Conservation (phyloP, 2,113 vertebrate species). For the Calidris pugnax region DNA sequence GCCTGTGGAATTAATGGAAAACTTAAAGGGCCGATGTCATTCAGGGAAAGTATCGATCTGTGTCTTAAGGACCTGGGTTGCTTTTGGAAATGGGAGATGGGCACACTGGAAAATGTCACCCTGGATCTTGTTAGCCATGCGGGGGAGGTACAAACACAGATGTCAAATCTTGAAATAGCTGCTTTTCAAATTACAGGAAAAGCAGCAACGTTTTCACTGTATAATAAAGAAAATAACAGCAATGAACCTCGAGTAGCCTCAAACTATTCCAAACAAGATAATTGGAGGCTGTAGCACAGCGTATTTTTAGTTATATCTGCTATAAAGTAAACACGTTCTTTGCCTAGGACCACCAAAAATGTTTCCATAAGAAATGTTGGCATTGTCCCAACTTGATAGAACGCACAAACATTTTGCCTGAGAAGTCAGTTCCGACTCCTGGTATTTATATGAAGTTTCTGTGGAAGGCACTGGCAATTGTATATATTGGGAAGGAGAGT, state of each 20-base stretch:
- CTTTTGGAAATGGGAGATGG: conserved; percentile 14
- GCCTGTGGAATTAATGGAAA: neutral
- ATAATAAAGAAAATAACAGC: conserved; percentile 53
- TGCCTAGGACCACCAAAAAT: conserved; percentile 48
- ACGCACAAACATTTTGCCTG: conserved; percentile 51
- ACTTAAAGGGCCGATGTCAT: neutral
- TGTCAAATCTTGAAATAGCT: conserved; percentile 40
- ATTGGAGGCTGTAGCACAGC: conserved; percentile 17
- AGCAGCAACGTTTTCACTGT: neutral
- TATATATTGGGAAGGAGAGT: neutral
- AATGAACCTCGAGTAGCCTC: neutral
- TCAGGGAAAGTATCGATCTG: neutral
- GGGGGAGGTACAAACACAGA: conserved; percentile 37
- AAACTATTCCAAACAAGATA: conserved; percentile 29
- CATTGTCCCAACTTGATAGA: neutral
- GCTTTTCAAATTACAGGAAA: conserved; percentile 41
- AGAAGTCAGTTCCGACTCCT: conserved; percentile 20
- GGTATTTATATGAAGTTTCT: conserved; percentile 25
- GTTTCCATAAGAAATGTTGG: conserved; percentile 49
- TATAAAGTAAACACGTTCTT: conserved; percentile 55
- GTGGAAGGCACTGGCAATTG: conserved; percentile 13
- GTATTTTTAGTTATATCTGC: conserved; percentile 63
- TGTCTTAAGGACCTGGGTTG: neutral
- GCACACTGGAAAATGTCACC: conserved; percentile 15
- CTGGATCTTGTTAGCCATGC: neutral